phyloP scores from a whole-genome alignment of 2,113 vertebrate genomes.

The Microtus montanus region DNA sequence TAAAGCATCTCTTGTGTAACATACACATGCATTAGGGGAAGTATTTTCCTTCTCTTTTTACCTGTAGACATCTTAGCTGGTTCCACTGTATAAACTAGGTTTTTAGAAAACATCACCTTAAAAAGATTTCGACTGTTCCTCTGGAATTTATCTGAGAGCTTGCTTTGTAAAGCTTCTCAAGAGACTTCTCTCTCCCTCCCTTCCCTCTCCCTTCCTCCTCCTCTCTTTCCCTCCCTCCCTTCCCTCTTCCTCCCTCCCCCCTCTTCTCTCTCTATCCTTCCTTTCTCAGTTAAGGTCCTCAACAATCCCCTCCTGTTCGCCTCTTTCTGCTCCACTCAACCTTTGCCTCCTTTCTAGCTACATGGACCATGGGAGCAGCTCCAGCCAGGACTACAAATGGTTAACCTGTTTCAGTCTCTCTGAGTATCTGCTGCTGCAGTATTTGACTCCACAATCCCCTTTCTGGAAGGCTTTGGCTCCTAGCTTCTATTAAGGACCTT shows the following conservation, averaged over 20 bases:
- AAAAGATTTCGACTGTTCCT: slow-evolving; percentile 11
- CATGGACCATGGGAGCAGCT: not conserved
- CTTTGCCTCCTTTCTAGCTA: not conserved
- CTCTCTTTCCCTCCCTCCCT: not conserved
- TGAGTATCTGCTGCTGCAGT: accelerated
- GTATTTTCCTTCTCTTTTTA: not conserved
- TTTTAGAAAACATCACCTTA: slow-evolving; percentile 13
- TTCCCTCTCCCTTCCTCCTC: not conserved
- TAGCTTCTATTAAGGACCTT: not conserved
- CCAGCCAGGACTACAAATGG: not conserved
- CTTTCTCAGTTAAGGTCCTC: not conserved
- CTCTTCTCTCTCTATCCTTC: not conserved
- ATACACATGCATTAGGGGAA: not conserved
- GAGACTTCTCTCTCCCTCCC: not conserved
- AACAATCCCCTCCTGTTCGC: not conserved
- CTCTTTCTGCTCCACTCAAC: not conserved
- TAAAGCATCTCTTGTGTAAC: not conserved
- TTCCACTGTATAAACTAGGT: not conserved
- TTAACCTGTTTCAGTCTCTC: not conserved
- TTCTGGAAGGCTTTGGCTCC: accelerated
- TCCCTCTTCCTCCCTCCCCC: not conserved
- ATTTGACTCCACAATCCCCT: not conserved
- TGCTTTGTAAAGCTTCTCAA: slow-evolving; percentile 44
- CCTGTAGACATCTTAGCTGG: not conserved
- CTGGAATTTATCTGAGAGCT: slow-evolving; percentile 50